phyloP scores from a whole-genome alignment of 1,140 invertebrate species.

The Pseudachorutes palmiensis region DNA sequence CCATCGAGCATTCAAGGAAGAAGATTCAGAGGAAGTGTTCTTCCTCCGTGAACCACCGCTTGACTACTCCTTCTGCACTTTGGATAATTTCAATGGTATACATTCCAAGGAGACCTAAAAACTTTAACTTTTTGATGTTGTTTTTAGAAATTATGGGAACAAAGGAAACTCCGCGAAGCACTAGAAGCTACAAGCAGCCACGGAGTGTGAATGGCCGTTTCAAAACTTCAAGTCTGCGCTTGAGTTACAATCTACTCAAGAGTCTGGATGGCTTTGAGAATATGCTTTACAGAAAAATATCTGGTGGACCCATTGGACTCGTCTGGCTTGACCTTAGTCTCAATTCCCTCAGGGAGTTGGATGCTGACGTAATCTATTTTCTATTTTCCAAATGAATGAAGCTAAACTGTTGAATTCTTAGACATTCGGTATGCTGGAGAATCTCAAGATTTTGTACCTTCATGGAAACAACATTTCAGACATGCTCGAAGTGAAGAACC shows the following conservation, averaged over 20 bases:
- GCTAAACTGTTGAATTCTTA: conserved; percentile 7
- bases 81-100: conserved; percentile 28
- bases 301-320: conserved; percentile 33
- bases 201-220: conserved; percentile 30
- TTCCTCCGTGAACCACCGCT: conserved; percentile 28
- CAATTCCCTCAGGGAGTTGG: conserved; percentile 28
- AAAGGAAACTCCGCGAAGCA: conserved; percentile 20
- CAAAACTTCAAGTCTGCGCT: conserved; percentile 26
- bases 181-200: conserved; percentile 23
- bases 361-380: conserved; percentile 30
- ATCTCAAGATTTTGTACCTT: conserved; percentile 34
- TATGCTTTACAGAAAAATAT: conserved; percentile 33
- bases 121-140: not conserved
- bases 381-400: conserved; percentile 6
- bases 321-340: conserved; percentile 35
- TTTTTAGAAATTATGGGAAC: conserved; percentile 25
- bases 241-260: conserved; percentile 34
- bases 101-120: not conserved
- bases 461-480: conserved; percentile 35
- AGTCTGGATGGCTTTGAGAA: conserved; percentile 28
- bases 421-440: conserved; percentile 31
- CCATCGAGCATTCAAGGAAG: conserved; percentile 20
- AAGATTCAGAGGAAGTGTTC: not conserved
- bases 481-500: conserved; percentile 32
- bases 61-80: conserved; percentile 32